Percentiles rank a stretch among this genome's conserved stretches.
phyloP scores from a whole-genome alignment of 2,797 vertebrate species.

The Takifugu ocellatus region DNA sequence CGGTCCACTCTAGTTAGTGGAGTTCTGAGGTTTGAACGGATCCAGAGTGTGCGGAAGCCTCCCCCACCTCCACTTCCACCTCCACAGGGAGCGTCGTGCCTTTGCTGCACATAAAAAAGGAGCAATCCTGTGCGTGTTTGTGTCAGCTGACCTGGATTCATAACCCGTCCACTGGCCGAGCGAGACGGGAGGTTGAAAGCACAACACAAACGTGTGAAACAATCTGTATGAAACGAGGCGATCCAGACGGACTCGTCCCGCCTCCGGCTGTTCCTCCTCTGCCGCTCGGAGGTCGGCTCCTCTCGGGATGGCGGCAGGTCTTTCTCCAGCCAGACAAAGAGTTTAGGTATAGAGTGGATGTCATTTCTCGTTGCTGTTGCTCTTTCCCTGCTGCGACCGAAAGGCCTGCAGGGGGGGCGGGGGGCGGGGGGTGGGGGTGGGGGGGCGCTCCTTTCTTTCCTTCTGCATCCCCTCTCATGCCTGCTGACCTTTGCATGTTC shows the following conservation, averaged over 20 bases:
- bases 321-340: conserved; percentile 43
- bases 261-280: background rate
- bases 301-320: conserved; percentile 13
- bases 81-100: conserved; percentile 20
- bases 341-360: conserved; percentile 25
- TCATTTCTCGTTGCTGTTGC: conserved; percentile 26
- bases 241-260: background rate
- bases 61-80: too few relatives aligned
- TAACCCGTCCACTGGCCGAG: conserved; percentile 7
- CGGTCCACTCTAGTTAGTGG: background rate
- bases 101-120: conserved; percentile 30
- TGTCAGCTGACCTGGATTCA: conserved; percentile 61
- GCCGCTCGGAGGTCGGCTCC: background rate
- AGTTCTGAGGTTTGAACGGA: too few relatives aligned
- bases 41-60: too few relatives aligned
- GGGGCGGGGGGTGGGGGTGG: conserved; percentile 8
- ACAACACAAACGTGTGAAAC: background rate
- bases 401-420: conserved; percentile 19
- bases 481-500: conserved; percentile 42
- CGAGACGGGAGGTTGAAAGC: conserved; percentile 10
- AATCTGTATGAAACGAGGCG: background rate
- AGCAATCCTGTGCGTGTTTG: conserved; percentile 42
- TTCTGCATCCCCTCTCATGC: conserved; percentile 22
- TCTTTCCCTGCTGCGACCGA: conserved; percentile 45
- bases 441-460: conserved; percentile 34